Evolutionary conservation across 2,797 vertebrate genomes (phyloP).

Genomic region (Diplodus sargus): DNA sequence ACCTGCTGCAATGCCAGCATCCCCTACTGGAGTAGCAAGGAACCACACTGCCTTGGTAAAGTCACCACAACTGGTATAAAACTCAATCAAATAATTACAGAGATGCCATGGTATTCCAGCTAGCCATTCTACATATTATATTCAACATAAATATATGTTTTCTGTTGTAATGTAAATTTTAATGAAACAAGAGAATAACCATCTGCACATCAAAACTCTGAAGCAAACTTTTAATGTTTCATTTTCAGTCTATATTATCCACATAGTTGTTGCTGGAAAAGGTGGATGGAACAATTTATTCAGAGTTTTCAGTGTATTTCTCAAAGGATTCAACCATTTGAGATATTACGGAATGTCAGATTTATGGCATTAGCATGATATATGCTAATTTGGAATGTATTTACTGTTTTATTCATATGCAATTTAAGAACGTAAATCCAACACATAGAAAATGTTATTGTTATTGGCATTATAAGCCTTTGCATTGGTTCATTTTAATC

Average conservation of each 20-base stretch:
- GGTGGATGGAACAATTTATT: background rate
- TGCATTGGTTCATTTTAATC: background rate
- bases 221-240: background rate
- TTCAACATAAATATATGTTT: background rate
- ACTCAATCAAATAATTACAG: background rate
- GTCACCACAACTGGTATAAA: background rate
- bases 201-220: background rate
- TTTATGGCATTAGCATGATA: too few relatives aligned
- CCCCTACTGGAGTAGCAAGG: constrained; percentile 93
- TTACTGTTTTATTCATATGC: background rate
- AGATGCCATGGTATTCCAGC: too few relatives aligned
- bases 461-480: background rate
- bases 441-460: background rate
- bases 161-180: background rate
- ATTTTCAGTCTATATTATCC: background rate
- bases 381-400: background rate
- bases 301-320: too few relatives aligned
- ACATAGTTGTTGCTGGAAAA: background rate
- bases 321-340: too few relatives aligned
- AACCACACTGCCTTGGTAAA: constrained; percentile 91
- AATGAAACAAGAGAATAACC: background rate
- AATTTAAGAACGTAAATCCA: too few relatives aligned
- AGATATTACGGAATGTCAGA: too few relatives aligned
- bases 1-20: constrained; percentile 92
- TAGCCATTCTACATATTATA: background rate